Evolutionary conservation across 2,797 vertebrate genomes (phyloP), one percentile per base, ranked within the genome.

Genomic region (Hoplostethus atlanticus): DNA sequence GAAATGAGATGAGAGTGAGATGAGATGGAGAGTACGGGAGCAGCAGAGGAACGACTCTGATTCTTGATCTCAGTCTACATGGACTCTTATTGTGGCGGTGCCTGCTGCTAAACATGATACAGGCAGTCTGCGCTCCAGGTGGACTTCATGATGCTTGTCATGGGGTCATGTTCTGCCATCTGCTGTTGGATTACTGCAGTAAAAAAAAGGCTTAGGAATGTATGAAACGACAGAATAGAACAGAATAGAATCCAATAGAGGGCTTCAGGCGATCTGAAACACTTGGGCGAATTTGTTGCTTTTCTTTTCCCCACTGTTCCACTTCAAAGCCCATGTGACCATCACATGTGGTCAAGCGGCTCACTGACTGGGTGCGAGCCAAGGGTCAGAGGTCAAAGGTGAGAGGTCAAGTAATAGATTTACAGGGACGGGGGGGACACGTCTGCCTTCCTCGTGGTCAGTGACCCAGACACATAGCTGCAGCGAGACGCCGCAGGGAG

Each of bases 321-420:
- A 47, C 46, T 67, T 74, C 36, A 76, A 64, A 71, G n/a, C 54
- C 46, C 47, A n/a, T 30, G 57, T 63, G 65, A 65, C 16, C 4
- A 6, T 61, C 67, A 60, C 70, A 74, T 71, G 73, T 76, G 68
- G 71, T 76, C 72, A 50, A 28, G 12, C 13, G 52, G 64, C 46
- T 76, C 56, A 42, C 30, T 34, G 61, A 42, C 12, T 12, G 40
- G n/a, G 48, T 61, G 52, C 28, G 12, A 13, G 69, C 15, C 30
- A 9, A 44, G 64, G 56, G 46, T 68, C 79, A 76, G 59, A 68
- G 77, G 76, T 79, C 58, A 69, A 55, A 64, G 34, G 69, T 28
- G 1, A 58, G 17, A 47, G 63, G 71, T 76, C 47, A 47, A 44
- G 53, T 15, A 1, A 76, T 25, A 83, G 44, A 73, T 83, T 83